Conservation (phyloP, 2,797 vertebrate genomes). For the Melanotaenia maccullochi region DNA sequence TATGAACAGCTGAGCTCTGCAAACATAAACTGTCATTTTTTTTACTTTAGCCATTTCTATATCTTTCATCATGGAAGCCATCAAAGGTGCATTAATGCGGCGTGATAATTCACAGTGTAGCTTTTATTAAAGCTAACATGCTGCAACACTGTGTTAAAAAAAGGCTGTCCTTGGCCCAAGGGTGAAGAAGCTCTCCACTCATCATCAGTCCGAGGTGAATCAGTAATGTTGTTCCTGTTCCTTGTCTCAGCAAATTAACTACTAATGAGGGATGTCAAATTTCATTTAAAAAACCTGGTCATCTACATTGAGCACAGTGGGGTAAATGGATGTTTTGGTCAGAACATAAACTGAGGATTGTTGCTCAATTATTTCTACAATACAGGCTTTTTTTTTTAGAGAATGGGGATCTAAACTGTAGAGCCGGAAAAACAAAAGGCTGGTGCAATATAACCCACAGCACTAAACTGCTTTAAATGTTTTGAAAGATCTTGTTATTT, state of each 20-base stretch:
- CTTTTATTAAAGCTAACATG: conserved; percentile 15
- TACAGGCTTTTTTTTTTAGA: conserved; percentile 3
- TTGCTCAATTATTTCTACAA: conserved; percentile 14
- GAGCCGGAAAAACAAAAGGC: too few species aligned
- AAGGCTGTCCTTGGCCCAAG: conserved; percentile 19
- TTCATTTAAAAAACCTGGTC: conserved; percentile 46
- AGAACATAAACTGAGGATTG: conserved; percentile 23
- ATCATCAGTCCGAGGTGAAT: conserved; percentile 40
- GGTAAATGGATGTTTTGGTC: conserved; percentile 42
- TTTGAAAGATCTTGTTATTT: too few species aligned
- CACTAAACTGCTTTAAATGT: too few species aligned
- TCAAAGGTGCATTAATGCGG: conserved; percentile 37
- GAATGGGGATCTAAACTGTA: background rate
- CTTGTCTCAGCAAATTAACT: conserved; percentile 63
- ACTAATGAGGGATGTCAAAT: conserved; percentile 67
- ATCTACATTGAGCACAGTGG: conserved; percentile 20
- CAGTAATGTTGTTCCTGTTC: conserved; percentile 55
- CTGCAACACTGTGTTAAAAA: conserved; percentile 31
- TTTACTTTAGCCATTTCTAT: conserved; percentile 33
- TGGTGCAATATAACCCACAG: too few species aligned
- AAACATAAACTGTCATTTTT: conserved; percentile 52
- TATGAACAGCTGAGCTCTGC: conserved; percentile 20
- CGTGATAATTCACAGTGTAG: conserved; percentile 5
- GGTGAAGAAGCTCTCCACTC: conserved; percentile 22
- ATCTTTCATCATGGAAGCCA: conserved; percentile 19